phyloP scores from a whole-genome alignment of 2,797 vertebrate genomes.

The Gymnodraco acuticeps region DNA sequence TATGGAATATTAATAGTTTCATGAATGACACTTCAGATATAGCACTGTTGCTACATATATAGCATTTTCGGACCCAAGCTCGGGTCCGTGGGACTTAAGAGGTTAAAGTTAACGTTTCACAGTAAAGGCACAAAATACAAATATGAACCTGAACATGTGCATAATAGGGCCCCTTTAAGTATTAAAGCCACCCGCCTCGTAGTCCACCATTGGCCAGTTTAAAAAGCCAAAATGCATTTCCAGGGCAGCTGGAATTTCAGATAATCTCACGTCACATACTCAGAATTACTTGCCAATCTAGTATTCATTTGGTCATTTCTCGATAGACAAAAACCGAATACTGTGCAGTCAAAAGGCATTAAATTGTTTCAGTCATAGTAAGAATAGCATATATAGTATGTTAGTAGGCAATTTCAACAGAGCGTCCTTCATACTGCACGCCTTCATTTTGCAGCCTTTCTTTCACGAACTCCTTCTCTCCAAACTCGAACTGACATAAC shows the following conservation, averaged over 20 bases:
- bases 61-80: too few relatives aligned
- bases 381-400: background rate
- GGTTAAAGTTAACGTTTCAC: too few relatives aligned
- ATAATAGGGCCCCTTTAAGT: too few relatives aligned
- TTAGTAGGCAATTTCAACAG: background rate
- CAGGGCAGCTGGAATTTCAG: too few relatives aligned
- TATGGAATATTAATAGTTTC: too few relatives aligned
- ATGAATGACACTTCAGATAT: too few relatives aligned
- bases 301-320: background rate
- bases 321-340: too few relatives aligned
- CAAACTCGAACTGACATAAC: constrained; percentile 7
- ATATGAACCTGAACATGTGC: too few relatives aligned
- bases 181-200: background rate
- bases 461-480: background rate
- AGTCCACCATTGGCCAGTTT: background rate
- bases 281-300: background rate
- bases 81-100: too few relatives aligned
- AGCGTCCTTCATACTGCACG: background rate
- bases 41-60: too few relatives aligned
- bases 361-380: background rate
- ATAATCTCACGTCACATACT: too few relatives aligned
- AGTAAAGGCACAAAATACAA: too few relatives aligned
- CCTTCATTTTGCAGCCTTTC: background rate
- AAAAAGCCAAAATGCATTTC: background rate
- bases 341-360: background rate